Evolutionary conservation across 2,888 invertebrate species (phyloP).

Genomic region (Physocephala rufipes): DNA sequence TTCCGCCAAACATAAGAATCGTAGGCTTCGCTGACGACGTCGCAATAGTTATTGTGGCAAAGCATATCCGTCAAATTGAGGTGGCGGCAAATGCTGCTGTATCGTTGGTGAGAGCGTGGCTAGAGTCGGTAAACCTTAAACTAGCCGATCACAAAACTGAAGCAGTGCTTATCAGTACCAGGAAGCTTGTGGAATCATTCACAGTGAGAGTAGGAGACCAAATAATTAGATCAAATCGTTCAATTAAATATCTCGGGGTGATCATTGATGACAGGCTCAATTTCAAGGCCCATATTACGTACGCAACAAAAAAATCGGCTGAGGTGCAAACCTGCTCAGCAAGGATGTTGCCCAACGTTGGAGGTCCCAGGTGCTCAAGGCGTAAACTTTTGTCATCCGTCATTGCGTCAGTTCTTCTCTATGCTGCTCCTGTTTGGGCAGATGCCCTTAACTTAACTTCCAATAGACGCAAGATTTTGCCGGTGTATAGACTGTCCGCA

Average conservation of each 20-base stretch:
- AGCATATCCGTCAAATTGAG: not conserved
- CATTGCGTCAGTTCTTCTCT: not conserved
- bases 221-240: not conserved
- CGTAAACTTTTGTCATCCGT: not conserved
- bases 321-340: not conserved
- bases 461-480: not conserved
- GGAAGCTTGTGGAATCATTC: not conserved
- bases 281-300: not conserved
- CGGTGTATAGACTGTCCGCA: not conserved
- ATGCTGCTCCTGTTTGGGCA: not conserved
- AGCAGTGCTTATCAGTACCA: not conserved
- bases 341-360: not conserved
- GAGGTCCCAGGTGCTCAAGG: not conserved
- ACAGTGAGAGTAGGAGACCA: not conserved
- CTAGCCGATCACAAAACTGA: not conserved
- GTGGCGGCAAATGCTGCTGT: not conserved
- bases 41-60: not conserved
- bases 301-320: not conserved
- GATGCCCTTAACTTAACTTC: not conserved
- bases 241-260: not conserved
- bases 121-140: not conserved
- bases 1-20: not conserved
- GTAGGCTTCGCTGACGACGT: not conserved
- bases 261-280: not conserved
- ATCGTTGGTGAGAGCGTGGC: too few species aligned